Evolutionary conservation across 2,113 vertebrate species (phyloP).

Genomic region (Daubentonia madagascariensis): DNA sequence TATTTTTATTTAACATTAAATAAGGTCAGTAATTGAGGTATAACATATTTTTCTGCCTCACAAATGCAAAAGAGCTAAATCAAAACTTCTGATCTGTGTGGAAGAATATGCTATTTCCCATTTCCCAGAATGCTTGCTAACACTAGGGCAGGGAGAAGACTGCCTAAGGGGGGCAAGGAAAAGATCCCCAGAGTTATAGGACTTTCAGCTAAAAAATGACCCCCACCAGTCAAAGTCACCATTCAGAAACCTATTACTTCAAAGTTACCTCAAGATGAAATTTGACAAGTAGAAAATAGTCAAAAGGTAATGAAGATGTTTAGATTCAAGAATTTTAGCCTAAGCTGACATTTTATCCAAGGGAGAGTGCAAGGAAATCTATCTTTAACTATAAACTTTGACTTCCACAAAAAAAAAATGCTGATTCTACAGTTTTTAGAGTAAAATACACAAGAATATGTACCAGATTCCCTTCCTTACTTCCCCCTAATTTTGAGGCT

Average conservation of each 20-base stretch:
- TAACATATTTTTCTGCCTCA: background rate
- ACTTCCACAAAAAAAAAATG: background rate
- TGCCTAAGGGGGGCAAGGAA: background rate
- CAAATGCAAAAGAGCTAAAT: background rate
- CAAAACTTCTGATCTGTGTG: background rate
- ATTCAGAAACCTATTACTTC: background rate
- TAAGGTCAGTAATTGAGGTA: background rate
- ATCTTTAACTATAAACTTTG: background rate
- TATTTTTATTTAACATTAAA: background rate
- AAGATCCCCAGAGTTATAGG: background rate
- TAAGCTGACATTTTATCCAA: background rate
- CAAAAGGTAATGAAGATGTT: background rate
- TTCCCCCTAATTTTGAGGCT: background rate
- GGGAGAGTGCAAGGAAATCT: background rate
- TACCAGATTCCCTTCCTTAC: background rate
- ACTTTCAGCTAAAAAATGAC: background rate
- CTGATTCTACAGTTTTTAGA: background rate
- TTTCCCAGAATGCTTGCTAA: background rate
- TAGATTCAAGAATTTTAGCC: background rate
- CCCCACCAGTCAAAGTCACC: background rate
- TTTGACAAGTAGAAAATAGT: background rate
- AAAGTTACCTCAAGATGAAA: background rate
- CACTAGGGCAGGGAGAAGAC: background rate
- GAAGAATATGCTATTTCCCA: background rate
- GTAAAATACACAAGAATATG: background rate